phyloP scores from a whole-genome alignment of 2,113 vertebrate genomes.

The Sminthopsis crassicaudata region DNA sequence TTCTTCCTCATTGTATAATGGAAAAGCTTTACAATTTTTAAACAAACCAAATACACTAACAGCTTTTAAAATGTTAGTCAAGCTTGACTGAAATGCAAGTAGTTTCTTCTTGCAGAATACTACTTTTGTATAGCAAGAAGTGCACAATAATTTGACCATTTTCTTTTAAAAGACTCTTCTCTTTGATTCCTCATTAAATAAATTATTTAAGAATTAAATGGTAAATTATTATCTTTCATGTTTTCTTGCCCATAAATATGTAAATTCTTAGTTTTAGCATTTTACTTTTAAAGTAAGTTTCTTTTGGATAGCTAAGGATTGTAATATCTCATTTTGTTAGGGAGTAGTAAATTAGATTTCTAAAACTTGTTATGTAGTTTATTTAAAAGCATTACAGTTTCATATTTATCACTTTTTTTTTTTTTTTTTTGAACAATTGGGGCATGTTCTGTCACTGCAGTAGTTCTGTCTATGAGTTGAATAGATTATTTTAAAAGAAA shows the following conservation, averaged over 20 bases:
- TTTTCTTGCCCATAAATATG: background rate
- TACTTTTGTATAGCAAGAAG: constrained; percentile 68
- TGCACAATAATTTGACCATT: constrained; percentile 55
- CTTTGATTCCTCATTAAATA: constrained; percentile 35
- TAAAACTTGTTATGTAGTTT: constrained; percentile 58
- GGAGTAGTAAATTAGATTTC: constrained; percentile 36
- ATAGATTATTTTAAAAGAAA: constrained; percentile 59
- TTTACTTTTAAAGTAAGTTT: constrained; percentile 55
- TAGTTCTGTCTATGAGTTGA: constrained; percentile 57
- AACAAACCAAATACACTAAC: constrained; percentile 60
- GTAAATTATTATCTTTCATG: background rate
- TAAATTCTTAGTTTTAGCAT: constrained; percentile 55
- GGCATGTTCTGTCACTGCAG: background rate
- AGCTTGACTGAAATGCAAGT: constrained; percentile 75
- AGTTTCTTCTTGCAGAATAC: constrained; percentile 72
- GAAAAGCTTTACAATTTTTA: constrained; percentile 66
- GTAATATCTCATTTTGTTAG: constrained; percentile 48
- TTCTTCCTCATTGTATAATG: constrained; percentile 58
- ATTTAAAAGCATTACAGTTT: constrained; percentile 57
- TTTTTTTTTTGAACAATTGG: constrained; percentile 41
- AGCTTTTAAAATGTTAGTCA: constrained; percentile 74
- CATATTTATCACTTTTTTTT: constrained; percentile 30
- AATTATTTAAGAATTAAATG: constrained; percentile 21
- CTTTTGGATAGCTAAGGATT: constrained; percentile 35
- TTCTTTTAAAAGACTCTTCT: constrained; percentile 48